phyloP scores from a whole-genome alignment of 1,140 invertebrate species.

The Hylaeus volcanicus region DNA sequence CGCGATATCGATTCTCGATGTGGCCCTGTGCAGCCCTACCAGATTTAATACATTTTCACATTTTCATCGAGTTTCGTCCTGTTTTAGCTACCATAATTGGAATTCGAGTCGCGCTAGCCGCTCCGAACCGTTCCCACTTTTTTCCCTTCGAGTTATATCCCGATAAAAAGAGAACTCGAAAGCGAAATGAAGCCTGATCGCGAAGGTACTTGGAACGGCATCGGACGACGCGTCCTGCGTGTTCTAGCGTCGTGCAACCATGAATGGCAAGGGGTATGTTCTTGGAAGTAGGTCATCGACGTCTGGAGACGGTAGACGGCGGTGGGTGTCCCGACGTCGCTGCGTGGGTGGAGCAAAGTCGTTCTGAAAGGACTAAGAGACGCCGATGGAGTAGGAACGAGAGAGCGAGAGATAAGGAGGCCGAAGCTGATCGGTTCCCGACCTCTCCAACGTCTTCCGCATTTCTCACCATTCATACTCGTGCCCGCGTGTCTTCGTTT shows the following conservation, averaged over 20 bases:
- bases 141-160: neutral
- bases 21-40: too few species aligned
- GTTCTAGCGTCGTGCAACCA: constrained; percentile 28
- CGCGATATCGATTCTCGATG: too few species aligned
- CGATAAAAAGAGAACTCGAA: too few species aligned
- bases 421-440: constrained; percentile 71
- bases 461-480: constrained; percentile 68
- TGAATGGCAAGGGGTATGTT: constrained; percentile 54
- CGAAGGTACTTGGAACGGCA: neutral
- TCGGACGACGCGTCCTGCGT: neutral
- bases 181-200: neutral
- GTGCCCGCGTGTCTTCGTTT: constrained; percentile 56
- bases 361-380: constrained; percentile 49
- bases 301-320: constrained; percentile 56
- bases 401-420: constrained; percentile 12
- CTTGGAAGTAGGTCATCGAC: constrained; percentile 60
- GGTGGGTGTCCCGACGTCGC: constrained; percentile 51
- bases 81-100: too few species aligned
- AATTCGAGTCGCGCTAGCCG: too few species aligned
- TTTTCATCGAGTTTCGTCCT: too few species aligned
- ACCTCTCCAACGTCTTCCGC: constrained; percentile 74
- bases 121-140: too few species aligned
- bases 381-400: neutral
- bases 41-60: too few species aligned
- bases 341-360: constrained; percentile 69